Evolutionary conservation across 2,797 vertebrate species (phyloP).

Genomic region (Tympanoctomys barrerae): DNA sequence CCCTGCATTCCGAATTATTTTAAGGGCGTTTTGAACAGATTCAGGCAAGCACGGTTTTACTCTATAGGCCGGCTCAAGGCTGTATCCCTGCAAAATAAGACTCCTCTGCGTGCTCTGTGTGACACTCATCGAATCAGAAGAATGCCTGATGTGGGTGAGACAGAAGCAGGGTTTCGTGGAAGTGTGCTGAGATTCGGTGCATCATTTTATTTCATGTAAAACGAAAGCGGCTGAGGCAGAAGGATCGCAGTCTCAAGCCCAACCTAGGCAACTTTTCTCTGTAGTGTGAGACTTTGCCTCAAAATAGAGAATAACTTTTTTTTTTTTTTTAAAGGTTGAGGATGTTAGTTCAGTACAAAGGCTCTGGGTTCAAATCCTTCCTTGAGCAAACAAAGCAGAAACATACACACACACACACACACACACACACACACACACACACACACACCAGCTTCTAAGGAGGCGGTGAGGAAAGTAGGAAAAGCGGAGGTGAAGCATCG

Average conservation of each 20-base stretch:
- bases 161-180: background rate
- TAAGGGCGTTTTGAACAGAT: background rate
- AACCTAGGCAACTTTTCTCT: background rate
- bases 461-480: background rate
- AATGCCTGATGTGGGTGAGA: background rate
- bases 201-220: constrained; percentile 31
- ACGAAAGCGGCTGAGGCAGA: background rate
- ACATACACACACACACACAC: background rate
- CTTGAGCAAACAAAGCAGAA: background rate
- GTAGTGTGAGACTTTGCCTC: background rate
- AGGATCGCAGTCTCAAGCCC: background rate
- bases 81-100: background rate
- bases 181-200: background rate
- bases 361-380: background rate
- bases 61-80: background rate
- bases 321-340: background rate
- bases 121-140: background rate
- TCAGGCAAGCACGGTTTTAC: constrained; percentile 18
- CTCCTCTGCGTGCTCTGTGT: background rate
- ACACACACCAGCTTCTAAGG: background rate
- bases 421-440: background rate
- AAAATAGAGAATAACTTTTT: background rate
- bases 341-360: background rate
- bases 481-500: constrained; percentile 3
- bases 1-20: constrained; percentile 17